Conservation (phyloP, 2,888 invertebrate genomes). For the Drosophila fulvimacula region DNA sequence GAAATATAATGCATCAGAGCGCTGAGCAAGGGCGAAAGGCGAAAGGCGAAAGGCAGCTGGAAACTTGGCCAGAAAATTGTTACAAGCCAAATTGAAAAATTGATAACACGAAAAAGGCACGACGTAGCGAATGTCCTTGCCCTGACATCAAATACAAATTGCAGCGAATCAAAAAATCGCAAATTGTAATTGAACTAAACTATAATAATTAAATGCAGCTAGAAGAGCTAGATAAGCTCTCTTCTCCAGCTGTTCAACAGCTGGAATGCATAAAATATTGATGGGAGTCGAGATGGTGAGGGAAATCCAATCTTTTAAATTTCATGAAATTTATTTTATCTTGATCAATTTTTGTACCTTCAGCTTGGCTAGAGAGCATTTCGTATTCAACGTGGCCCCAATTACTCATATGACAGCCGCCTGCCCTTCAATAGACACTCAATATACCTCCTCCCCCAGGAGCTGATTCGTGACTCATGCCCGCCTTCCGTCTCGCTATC, state of each 20-base stretch:
- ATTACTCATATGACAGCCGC: constrained; percentile 59
- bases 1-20: constrained; percentile 50
- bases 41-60: not conserved
- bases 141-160: constrained; percentile 28
- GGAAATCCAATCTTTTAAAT: constrained; percentile 7
- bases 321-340: constrained; percentile 1
- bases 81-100: constrained; percentile 59
- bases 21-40: not conserved
- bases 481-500: not conserved
- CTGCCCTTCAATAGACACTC: constrained; percentile 58
- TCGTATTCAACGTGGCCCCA: constrained; percentile 22
- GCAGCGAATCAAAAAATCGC: constrained; percentile 24
- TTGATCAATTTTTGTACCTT: not conserved
- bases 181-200: constrained; percentile 24
- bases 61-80: constrained; percentile 63
- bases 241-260: not conserved
- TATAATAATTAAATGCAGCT: constrained; percentile 3
- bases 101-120: constrained; percentile 23
- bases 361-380: constrained; percentile 29
- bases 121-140: constrained; percentile 15
- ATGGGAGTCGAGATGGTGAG: not conserved
- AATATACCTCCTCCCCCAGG: constrained; percentile 5
- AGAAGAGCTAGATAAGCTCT: not conserved
- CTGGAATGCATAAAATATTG: not conserved
- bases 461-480: not conserved